These are phyloP conservation scores for Chaetodon auriga DNA, from an alignment of 2,113 vertebrate species.

Conservation along the genomic window DNA sequence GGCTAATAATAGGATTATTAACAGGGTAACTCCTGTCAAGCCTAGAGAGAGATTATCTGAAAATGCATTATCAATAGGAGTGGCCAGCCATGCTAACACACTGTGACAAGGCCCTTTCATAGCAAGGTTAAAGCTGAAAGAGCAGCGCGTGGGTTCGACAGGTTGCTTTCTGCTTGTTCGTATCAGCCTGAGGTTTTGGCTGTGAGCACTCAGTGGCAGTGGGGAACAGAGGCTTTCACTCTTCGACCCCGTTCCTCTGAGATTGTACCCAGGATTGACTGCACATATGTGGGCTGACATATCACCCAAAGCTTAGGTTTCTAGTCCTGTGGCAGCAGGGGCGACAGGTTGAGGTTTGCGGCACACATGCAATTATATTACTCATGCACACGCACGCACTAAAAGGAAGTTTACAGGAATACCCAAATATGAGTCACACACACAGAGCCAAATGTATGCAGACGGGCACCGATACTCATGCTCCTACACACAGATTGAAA, in stretches of 20 bases:
- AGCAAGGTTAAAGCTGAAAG: conserved; percentile 14
- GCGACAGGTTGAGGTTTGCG: conserved; percentile 26
- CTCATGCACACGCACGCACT: conserved; percentile 28
- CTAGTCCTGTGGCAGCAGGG: conserved; percentile 11
- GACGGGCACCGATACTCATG: background rate
- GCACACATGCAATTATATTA: conserved; percentile 34
- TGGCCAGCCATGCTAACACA: conserved; percentile 7
- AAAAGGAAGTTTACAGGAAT: conserved; percentile 17
- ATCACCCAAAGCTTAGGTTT: conserved; percentile 11
- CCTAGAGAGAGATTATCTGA: conserved; percentile 20
- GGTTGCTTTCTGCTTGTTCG: conserved; percentile 27
- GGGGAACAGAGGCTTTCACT: conserved; percentile 31
- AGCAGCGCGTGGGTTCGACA: conserved; percentile 29
- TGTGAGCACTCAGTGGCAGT: conserved; percentile 21
- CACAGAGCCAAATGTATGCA: background rate
- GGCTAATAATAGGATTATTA: conserved; percentile 47
- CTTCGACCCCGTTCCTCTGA: conserved; percentile 19
- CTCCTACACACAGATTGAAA: conserved; percentile 10
- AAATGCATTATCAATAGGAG: conserved; percentile 19
- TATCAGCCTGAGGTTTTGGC: conserved; percentile 46
- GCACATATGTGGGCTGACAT: conserved; percentile 36
- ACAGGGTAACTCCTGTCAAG: conserved; percentile 19
- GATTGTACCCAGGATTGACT: conserved; percentile 7
- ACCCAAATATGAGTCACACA: conserved; percentile 33
- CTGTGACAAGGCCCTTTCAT: conserved; percentile 23